Evolutionary conservation across 2,797 vertebrate species (phyloP), one percentile per base, ranked within the genome.

Genomic region (Lemur catta): DNA sequence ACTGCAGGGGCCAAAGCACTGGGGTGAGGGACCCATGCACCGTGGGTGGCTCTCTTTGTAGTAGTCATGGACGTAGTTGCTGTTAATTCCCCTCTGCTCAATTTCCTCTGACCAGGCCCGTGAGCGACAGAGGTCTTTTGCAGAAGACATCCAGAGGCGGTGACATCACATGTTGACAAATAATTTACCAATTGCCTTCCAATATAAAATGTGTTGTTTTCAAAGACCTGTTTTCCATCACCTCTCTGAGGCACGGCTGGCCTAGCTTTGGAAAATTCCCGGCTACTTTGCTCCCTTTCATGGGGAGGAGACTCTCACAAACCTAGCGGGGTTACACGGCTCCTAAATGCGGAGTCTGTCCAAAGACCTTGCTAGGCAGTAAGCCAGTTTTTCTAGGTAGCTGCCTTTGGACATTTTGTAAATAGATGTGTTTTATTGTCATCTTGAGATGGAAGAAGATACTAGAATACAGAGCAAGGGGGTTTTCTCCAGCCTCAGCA

Each of bases 271-370:
- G 52, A 78, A 55, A 28, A 55, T 18, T 63, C 14, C 28, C 3
- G 0, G 50, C 0, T 9, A 12, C 76, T 93, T 71, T 35, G 65
- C 43, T 1, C 14, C 35, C 4, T 50, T 81, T 46, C 65, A 8
- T 28, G 61, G 43, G 41, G 84, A 59, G 28, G 50, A 28, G 17
- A 1, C 24, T 22, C 26, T 26, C 26, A 26, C 67, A 28, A 9
- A 41, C 30, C 2, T 57, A 15, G 48, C 0, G 0, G 8, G 6
- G 43, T n/a, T 43, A 15, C 17, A 0, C 28, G 52, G 67, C 38
- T 67, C 72, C 9, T 48, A 28, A 74, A 67, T 76, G 41, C 59
- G 0, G 5, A n/a, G 4, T 22, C 0, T 41, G 28, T 82, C 61
- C n/a, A 24, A 67, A 74, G 61, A 74, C 18, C 43, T 63, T 41